Evolutionary conservation across 2,888 invertebrate genomes (phyloP).

Genomic region (Dioctria rufipes): DNA sequence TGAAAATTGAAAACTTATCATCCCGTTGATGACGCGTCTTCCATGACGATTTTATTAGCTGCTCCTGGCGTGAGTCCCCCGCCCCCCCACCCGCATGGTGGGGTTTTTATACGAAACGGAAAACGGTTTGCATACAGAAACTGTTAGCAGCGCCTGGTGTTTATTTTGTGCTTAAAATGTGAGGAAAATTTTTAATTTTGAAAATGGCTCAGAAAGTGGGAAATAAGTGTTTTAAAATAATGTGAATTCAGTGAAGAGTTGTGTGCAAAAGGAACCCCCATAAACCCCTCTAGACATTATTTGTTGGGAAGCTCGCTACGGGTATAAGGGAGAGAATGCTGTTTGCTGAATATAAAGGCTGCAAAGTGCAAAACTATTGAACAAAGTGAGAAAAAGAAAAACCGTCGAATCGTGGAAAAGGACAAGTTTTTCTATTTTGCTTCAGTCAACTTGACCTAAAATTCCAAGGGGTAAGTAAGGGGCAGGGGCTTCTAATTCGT

Average conservation of each 20-base stretch:
- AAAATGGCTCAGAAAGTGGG: not conserved
- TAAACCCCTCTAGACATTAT: too few relatives aligned
- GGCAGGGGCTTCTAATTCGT: constrained; percentile 7
- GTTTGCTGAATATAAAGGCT: not conserved
- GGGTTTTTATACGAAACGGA: not conserved
- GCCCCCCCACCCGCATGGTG: not conserved
- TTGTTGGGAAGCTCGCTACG: too few relatives aligned
- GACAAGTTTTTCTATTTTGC: constrained; percentile 31
- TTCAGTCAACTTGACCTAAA: constrained; percentile 51
- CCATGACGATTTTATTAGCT: not conserved
- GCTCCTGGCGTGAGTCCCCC: not conserved
- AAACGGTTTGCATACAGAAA: not conserved
- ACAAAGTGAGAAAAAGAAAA: constrained; percentile 17
- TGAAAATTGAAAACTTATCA: not conserved
- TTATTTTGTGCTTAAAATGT: not conserved
- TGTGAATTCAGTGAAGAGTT: constrained; percentile 35
- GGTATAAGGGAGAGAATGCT: too few relatives aligned
- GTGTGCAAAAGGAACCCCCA: constrained; percentile 2
- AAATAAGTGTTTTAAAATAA: not conserved
- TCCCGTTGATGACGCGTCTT: not conserved
- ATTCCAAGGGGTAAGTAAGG: constrained; percentile 40
- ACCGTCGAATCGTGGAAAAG: constrained; percentile 15
- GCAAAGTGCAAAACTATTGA: constrained; percentile 33
- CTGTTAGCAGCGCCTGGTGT: not conserved
- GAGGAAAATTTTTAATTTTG: not conserved